phyloP scores from a whole-genome alignment of 2,888 invertebrate genomes.

The Plebejus melissa region DNA sequence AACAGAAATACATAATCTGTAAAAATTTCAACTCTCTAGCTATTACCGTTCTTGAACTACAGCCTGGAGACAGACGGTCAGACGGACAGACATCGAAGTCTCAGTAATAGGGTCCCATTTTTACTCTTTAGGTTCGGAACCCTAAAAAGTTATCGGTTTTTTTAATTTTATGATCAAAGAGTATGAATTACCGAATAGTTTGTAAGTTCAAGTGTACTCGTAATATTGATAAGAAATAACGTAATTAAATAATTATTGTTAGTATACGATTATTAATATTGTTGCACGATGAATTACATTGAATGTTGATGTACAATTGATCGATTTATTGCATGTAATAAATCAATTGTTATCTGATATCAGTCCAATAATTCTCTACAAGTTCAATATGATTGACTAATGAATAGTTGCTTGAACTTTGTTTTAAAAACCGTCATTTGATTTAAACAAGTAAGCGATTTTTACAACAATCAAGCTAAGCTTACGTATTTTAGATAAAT shows the following conservation, averaged over 20 bases:
- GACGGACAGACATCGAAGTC: no score
- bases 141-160: no score
- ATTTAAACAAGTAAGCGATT: background rate
- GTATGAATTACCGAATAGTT: background rate
- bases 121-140: no score
- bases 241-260: background rate
- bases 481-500: no score
- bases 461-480: background rate
- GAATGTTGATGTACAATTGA: background rate
- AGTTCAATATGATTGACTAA: background rate
- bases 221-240: background rate
- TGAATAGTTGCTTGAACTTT: background rate
- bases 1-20: no score
- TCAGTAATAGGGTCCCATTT: no score
- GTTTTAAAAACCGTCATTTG: background rate
- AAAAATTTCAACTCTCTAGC: no score
- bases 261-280: background rate
- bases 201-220: background rate
- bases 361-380: background rate
- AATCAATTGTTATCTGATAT: conserved; percentile 6
- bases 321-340: conserved; percentile 7
- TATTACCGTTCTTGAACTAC: no score
- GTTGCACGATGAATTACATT: conserved; percentile 2
- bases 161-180: no score
- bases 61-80: no score